These are phyloP conservation scores for Antechinus stuartii DNA, from an alignment of 2,113 vertebrate genomes.

Conservation along the genomic window DNA sequence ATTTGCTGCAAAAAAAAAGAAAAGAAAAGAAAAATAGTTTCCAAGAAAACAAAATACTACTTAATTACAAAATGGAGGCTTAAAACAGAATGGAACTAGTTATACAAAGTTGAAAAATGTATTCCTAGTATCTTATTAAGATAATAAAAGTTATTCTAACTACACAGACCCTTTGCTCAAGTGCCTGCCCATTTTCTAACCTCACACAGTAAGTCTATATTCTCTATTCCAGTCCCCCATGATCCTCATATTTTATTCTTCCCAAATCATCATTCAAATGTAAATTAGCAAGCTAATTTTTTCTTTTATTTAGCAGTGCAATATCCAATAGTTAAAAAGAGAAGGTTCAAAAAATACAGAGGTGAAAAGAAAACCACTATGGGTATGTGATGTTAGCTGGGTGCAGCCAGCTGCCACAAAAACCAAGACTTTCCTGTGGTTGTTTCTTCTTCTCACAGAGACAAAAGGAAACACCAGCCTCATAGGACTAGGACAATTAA, in stretches of 20 bases:
- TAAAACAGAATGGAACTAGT: not conserved
- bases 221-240: not conserved
- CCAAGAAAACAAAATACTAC: not conserved
- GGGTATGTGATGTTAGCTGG: not conserved
- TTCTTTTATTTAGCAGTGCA: not conserved
- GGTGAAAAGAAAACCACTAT: not conserved
- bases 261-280: not conserved
- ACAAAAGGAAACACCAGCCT: not conserved
- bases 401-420: not conserved
- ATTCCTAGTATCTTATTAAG: not conserved
- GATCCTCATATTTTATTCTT: not conserved
- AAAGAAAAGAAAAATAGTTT: too few species aligned
- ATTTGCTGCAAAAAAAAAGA: too few species aligned
- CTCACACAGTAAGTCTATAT: not conserved
- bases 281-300: not conserved
- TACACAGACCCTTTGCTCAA: not conserved
- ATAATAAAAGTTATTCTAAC: not conserved
- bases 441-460: not conserved
- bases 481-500: not conserved
- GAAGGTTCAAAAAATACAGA: not conserved
- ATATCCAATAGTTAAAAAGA: not conserved
- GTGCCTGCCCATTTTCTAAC: not conserved
- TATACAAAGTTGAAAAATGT: not conserved
- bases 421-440: not conserved
- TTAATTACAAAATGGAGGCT: not conserved